These are phyloP conservation scores for Lissocephala sabroskyi DNA, from an alignment of 2,888 invertebrate genomes.

Conservation along the genomic window DNA sequence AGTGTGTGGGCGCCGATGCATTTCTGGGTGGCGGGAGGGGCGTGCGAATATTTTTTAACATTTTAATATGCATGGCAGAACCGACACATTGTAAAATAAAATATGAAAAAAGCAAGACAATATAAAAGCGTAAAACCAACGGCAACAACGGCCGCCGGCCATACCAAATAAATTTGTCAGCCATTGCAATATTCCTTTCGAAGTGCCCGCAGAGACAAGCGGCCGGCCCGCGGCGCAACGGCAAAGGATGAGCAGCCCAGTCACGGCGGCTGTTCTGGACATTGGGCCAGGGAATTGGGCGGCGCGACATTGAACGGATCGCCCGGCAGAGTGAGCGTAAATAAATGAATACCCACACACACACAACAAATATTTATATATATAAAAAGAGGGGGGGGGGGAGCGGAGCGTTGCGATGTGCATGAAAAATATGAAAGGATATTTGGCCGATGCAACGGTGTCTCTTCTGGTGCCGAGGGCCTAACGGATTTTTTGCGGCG, in stretches of 20 bases:
- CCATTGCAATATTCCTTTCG: conserved; percentile 59
- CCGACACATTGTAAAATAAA: conserved; percentile 42
- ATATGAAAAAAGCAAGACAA: conserved; percentile 18
- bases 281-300: too few relatives aligned
- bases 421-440: conserved; percentile 36
- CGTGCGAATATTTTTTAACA: conserved; percentile 36
- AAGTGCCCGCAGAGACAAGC: conserved; percentile 32
- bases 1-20: not conserved
- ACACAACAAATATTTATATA: not conserved
- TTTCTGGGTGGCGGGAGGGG: conserved; percentile 6
- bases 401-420: conserved; percentile 8
- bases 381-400: conserved; percentile 2
- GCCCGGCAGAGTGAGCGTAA: conserved; percentile 32
- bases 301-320: too few relatives aligned
- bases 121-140: conserved; percentile 7
- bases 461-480: too few relatives aligned
- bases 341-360: conserved; percentile 44
- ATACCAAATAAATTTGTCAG: conserved; percentile 60
- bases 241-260: too few relatives aligned
- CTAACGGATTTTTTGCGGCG: too few relatives aligned
- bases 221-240: conserved; percentile 6
- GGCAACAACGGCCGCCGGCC: conserved; percentile 40
- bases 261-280: too few relatives aligned
- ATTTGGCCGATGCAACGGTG: conserved; percentile 14
- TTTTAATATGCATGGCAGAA: conserved; percentile 60